These are phyloP conservation scores for Arion vulgaris DNA, from an alignment of 1,140 invertebrate species.

Conservation along the genomic window DNA sequence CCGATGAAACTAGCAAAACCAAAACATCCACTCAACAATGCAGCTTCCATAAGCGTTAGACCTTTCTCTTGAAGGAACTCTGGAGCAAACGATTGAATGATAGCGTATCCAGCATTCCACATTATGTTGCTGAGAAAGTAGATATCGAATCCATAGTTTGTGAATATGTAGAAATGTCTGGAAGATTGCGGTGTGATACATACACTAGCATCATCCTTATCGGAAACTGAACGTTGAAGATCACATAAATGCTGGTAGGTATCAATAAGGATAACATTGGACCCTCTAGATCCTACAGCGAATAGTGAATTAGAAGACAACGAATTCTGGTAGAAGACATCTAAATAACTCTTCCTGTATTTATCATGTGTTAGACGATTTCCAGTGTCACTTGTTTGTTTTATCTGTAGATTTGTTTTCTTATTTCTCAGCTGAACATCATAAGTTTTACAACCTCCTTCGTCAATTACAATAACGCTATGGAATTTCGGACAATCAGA, in stretches of 20 bases:
- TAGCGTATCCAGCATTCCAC: conserved; percentile 60
- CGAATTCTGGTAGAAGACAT: not conserved
- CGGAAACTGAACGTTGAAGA: not conserved
- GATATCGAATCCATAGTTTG: conserved; percentile 56
- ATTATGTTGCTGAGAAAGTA: conserved; percentile 63
- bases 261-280: conserved; percentile 19
- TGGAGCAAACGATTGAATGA: conserved; percentile 53
- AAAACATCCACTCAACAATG: conserved; percentile 49
- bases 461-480: not conserved
- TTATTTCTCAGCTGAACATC: not conserved
- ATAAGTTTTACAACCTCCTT: not conserved
- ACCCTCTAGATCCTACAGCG: conserved; percentile 18
- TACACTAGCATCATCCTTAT: not conserved
- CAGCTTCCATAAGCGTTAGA: conserved; percentile 47
- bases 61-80: conserved; percentile 54
- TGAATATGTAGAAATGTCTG: conserved; percentile 51
- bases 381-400: not conserved
- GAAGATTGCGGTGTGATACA: not conserved
- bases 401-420: not conserved
- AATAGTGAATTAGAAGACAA: conserved; percentile 10
- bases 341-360: conserved; percentile 3
- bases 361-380: not conserved
- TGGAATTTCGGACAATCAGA: not conserved
- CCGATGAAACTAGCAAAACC: conserved; percentile 57
- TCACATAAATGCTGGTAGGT: not conserved